Conservation (phyloP, 2,888 invertebrate species). For the Clistopyga incitator region DNA sequence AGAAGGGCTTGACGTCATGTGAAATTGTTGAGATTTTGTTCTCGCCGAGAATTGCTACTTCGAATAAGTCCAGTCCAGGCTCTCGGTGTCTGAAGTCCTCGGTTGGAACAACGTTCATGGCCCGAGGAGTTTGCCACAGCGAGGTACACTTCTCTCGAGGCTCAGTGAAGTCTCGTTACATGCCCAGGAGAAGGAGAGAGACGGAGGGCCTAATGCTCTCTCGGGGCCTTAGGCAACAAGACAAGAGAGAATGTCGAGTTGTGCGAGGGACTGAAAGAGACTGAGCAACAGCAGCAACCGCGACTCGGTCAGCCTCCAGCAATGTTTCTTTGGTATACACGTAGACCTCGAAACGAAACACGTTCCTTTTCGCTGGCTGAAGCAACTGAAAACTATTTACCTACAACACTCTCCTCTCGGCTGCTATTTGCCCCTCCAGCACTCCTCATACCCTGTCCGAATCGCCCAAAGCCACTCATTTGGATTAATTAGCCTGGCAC, state of each 20-base stretch:
- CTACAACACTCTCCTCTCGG: not conserved
- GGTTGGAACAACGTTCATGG: slow-evolving; percentile 59
- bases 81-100: slow-evolving; percentile 55
- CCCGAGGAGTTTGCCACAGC: slow-evolving; percentile 60
- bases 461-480: slow-evolving; percentile 23
- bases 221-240: slow-evolving; percentile 63
- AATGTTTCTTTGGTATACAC: slow-evolving; percentile 24
- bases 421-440: slow-evolving; percentile 14
- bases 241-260: slow-evolving; percentile 58
- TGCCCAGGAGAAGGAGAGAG: slow-evolving; percentile 31
- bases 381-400: slow-evolving; percentile 44
- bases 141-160: not conserved
- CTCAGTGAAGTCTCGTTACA: slow-evolving; percentile 38
- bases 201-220: slow-evolving; percentile 57
- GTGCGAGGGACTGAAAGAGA: slow-evolving; percentile 35
- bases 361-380: slow-evolving; percentile 43
- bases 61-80: not conserved
- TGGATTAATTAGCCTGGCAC: slow-evolving; percentile 55
- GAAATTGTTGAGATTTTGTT: slow-evolving; percentile 15
- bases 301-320: slow-evolving; percentile 20
- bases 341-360: slow-evolving; percentile 50
- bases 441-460: slow-evolving; percentile 38
- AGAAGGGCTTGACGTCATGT: not conserved
- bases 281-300: slow-evolving; percentile 16
- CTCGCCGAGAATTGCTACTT: not conserved